Evolutionary conservation across 1,140 invertebrate species (phyloP), one percentile per base, ranked within the genome.

Genomic region (Drosophila parabipectinata): DNA sequence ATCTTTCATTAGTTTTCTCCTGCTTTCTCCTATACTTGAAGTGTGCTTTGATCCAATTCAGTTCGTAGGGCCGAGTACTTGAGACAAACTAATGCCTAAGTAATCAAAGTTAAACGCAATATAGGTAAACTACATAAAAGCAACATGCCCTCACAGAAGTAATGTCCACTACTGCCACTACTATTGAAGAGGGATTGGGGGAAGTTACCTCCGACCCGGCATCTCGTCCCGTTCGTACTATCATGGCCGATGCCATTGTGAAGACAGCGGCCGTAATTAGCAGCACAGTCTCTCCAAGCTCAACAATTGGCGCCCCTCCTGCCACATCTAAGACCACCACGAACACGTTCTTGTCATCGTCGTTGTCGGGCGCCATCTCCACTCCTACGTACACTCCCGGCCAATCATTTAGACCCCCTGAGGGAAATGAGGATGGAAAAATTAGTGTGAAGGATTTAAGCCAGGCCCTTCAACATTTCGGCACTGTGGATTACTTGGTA

Each of bases 401-500:
- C 24, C 67, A 69, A 39, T 69, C 66, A 37, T 37, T 39, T 30
- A 41, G 32, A 21, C 24, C 30, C 32, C 15, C 30, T 39, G 44
- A 45, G 56, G 59, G 39, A 26, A 48, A 53, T 41, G 61, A 28
- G 15, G 68, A 32, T 24, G 53, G 79, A 53, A 90, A 82, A 47
- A 64, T 82, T 58, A 91, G 77, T 80, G 92, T 94, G 34, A 90
- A 92, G 48, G 93, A 94, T 75, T 89, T 94, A 30, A 90, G 92
- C 73, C 64, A 78, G 24, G 92, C 92, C 12, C 80, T 95, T 93
- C 94, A 95, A 78, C 93, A 92, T 63, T 95, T 96, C 72, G 94
- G 94, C 34, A 92, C 93, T 90, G 92, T 93, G 48, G 95, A 96
- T 90, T 96, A 96, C 91, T 85, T 93, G 9, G 94, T 96, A 57